Evolutionary conservation across 2,113 vertebrate genomes (phyloP), one percentile per base, ranked within the genome.

Genomic region (Parotia lawesii): DNA sequence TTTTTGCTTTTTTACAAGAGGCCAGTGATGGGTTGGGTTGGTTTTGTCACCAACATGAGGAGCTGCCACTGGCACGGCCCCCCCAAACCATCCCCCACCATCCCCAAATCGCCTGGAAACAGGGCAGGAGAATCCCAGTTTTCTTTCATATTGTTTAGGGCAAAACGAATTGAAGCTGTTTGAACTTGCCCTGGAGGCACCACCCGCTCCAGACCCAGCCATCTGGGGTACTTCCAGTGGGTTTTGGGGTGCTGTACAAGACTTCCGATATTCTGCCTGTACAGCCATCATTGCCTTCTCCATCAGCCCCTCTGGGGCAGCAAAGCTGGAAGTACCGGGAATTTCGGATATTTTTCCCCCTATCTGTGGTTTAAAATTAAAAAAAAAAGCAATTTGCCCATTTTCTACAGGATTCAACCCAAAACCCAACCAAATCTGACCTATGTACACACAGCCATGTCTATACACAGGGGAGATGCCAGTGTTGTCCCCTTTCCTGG

Each of bases 181-280:
- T 54, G 21, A 65, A 53, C 15, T 40, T 71, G 75, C 22, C n/a
- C 33, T 6, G 16, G 84, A 90, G 69, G 83, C 16, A 5, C 61
- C 5, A 10, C 87, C 11, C 44, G 58, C 90, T 45, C 37, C 56
- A 65, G 56, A 95, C 93, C 96, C 62, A 47, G 91, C 89, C 29
- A 47, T 90, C 65, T 95, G 71, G 91, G 83, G 47, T 81, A 94
- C 95, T 95, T 97, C 95, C 97, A 97, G 69, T 45, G 57, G 73
- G 76, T 78, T 93, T 90, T 53, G 85, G 96, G 97, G 97, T 64
- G 25, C 86, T 91, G 85, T 94, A 95, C 89, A 95, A 76, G 93
- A 96, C 93, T 97, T 95, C 74, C 76, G 66, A 35, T 25, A 27
- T 42, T 54, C 47, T 19, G 47, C 35, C 73, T 72, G 38, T 91